Conservation (phyloP, 2,113 vertebrate species). For the Oreocharis arfaki region DNA sequence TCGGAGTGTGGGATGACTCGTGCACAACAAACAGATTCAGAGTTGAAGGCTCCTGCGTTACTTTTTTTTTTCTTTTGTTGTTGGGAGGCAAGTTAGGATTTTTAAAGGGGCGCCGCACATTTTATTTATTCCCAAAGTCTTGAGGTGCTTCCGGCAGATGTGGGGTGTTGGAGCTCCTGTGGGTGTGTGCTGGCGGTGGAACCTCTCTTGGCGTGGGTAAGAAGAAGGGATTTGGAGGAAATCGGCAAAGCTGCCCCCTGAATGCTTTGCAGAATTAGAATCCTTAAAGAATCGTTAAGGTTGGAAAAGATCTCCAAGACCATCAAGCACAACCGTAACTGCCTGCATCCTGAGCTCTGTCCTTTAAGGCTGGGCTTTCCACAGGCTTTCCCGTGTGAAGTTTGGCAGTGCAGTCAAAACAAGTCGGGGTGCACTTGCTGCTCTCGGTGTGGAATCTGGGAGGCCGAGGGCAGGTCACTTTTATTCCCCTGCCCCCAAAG, state of each 20-base stretch:
- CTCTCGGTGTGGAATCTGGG: background rate
- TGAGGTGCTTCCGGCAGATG: background rate
- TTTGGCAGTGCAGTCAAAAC: background rate
- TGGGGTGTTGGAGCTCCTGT: background rate
- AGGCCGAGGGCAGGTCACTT: background rate
- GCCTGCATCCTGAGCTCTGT: background rate
- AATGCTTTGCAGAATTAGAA: background rate
- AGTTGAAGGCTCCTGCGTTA: background rate
- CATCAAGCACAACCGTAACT: background rate
- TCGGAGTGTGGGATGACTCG: background rate
- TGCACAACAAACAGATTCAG: background rate
- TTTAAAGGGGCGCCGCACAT: background rate
- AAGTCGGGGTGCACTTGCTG: background rate
- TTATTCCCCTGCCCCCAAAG: background rate
- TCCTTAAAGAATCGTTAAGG: no score
- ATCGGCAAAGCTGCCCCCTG: background rate
- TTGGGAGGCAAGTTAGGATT: background rate
- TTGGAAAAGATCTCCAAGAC: background rate
- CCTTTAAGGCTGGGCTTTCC: background rate
- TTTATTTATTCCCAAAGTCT: background rate
- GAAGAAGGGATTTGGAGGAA: background rate
- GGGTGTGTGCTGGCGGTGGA: background rate
- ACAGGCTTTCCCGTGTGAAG: accelerated
- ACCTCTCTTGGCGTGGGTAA: background rate
- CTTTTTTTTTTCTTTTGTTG: background rate